A percentile compares a stretch with the other conserved stretches of the same genome.
Conservation (phyloP, 1,140 invertebrate species). For the Drosophila kepulauana region DNA sequence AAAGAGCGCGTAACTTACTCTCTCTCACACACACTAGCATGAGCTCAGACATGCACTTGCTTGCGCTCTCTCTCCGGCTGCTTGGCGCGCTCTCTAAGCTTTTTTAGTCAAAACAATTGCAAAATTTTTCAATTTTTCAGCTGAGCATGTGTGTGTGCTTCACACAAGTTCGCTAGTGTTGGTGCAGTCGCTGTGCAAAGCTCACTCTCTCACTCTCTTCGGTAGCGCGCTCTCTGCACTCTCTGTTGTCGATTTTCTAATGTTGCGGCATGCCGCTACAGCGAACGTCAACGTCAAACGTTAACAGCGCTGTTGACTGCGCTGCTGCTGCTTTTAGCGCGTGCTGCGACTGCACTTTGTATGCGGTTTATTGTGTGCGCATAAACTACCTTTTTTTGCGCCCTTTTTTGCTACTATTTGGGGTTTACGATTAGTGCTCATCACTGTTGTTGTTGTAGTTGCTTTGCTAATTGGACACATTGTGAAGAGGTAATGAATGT, state of each 20-base stretch:
- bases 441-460: neutral
- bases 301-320: constrained; percentile 22
- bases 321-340: constrained; percentile 22
- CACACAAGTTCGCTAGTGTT: constrained; percentile 58
- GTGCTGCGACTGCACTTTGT: constrained; percentile 41
- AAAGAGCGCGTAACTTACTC: constrained; percentile 19
- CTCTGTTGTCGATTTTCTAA: constrained; percentile 70
- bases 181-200: constrained; percentile 67
- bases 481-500: constrained; percentile 2
- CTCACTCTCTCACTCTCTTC: constrained; percentile 26
- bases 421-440: constrained; percentile 29
- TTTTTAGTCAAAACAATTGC: constrained; percentile 83
- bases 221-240: constrained; percentile 1
- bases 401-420: constrained; percentile 33
- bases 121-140: constrained; percentile 72
- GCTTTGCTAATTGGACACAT: constrained; percentile 5
- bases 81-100: constrained; percentile 67
- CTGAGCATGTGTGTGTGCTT: constrained; percentile 24
- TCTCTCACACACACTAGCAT: constrained; percentile 7
- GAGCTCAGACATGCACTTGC: neutral
- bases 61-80: constrained; percentile 14
- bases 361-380: constrained; percentile 38
- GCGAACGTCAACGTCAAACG: constrained; percentile 26
- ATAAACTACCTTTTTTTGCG: constrained; percentile 25
- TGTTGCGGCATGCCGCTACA: constrained; percentile 47